These are phyloP conservation scores for Mamestra brassicae DNA, from an alignment of 2,888 invertebrate species.

Conservation along the genomic window DNA sequence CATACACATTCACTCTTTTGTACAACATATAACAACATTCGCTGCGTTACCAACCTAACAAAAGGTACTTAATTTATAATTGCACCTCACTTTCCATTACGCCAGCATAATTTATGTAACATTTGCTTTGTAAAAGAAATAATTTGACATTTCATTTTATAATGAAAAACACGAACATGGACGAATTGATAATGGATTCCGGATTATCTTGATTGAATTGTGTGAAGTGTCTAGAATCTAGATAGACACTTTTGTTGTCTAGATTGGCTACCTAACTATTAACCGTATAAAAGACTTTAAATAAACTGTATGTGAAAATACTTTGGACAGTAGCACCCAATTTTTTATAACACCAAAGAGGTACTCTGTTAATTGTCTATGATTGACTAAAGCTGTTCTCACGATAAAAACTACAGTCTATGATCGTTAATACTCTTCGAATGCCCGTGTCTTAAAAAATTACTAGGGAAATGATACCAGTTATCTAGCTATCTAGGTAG, in stretches of 20 bases:
- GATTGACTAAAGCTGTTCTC: not conserved
- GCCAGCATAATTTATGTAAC: constrained; percentile 66
- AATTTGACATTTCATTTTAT: constrained; percentile 64
- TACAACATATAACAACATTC: constrained; percentile 56
- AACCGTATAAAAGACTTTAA: constrained; percentile 13
- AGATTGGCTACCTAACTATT: constrained; percentile 38
- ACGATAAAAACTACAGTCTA: not conserved
- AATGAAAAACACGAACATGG: constrained; percentile 61
- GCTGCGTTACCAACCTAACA: constrained; percentile 58
- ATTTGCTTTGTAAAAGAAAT: constrained; percentile 64
- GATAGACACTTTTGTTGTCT: constrained; percentile 40
- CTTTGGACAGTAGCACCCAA: not conserved
- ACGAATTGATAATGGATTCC: constrained; percentile 50
- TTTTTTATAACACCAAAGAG: not conserved
- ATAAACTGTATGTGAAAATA: constrained; percentile 14
- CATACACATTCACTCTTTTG: constrained; percentile 65
- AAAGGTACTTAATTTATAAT: constrained; percentile 68
- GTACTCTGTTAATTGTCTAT: constrained; percentile 3
- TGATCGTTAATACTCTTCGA: not conserved
- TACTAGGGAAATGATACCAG: not conserved
- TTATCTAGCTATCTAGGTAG: not conserved
- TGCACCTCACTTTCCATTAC: constrained; percentile 70
- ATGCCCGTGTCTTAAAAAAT: not conserved
- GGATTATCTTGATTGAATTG: constrained; percentile 64
- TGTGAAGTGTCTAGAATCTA: constrained; percentile 46